These are phyloP conservation scores for Drosophila neutralis DNA, from an alignment of 2,888 invertebrate genomes.

Conservation along the genomic window DNA sequence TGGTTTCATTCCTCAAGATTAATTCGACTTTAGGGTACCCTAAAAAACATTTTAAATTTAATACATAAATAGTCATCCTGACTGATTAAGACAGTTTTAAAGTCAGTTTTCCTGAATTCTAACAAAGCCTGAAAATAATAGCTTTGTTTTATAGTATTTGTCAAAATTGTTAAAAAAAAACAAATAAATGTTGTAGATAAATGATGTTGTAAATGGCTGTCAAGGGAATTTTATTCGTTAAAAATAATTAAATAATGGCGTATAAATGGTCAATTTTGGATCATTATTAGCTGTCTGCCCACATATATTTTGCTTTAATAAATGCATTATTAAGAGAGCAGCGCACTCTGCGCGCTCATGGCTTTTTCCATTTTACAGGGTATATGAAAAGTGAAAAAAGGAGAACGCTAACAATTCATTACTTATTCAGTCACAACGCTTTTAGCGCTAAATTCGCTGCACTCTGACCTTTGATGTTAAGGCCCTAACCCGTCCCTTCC, in stretches of 20 bases:
- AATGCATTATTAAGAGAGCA: not conserved
- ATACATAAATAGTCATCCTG: not conserved
- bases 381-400: slow-evolving; percentile 31
- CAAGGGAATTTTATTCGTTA: not conserved
- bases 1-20: not conserved
- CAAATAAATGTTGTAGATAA: not conserved
- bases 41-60: not conserved
- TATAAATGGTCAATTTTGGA: not conserved
- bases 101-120: not conserved
- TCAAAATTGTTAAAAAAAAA: not conserved
- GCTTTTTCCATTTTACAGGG: slow-evolving; percentile 23
- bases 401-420: slow-evolving; percentile 56
- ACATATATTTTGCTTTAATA: not conserved
- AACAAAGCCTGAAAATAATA: not conserved
- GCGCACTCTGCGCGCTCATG: not conserved
- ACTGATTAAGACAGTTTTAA: not conserved
- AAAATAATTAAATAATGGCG: not conserved
- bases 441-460: slow-evolving; percentile 63
- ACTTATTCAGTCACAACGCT: slow-evolving; percentile 73
- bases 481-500: not conserved
- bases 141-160: not conserved
- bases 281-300: not conserved
- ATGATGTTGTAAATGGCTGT: not conserved
- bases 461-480: slow-evolving; percentile 20
- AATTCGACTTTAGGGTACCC: slow-evolving; percentile 20